These are phyloP conservation scores for Myotis findleyi DNA, from an alignment of 2,797 vertebrate genomes.

Conservation along the genomic window DNA sequence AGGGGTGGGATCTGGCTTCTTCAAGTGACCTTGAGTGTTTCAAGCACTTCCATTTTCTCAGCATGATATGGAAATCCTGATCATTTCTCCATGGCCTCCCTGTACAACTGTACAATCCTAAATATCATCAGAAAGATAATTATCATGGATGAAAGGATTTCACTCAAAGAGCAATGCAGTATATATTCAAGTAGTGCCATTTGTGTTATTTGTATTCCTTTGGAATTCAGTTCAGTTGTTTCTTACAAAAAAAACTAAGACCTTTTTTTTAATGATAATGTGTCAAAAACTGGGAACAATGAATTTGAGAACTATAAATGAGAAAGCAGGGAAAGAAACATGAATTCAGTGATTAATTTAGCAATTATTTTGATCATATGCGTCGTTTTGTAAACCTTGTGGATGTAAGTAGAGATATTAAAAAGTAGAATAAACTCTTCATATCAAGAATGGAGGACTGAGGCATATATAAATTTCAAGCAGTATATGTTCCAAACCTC, in stretches of 20 bases:
- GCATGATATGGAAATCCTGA: neutral
- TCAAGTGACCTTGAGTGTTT: neutral
- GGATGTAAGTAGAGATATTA: conserved; percentile 42
- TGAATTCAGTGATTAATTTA: conserved; percentile 18
- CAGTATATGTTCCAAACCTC: conserved; percentile 51
- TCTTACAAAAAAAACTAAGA: neutral
- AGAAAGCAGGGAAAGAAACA: neutral
- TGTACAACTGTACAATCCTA: neutral
- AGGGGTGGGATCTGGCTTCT: neutral
- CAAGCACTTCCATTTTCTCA: neutral
- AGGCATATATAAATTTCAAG: conserved; percentile 37
- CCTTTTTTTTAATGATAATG: neutral
- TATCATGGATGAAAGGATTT: neutral
- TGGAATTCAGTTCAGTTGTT: neutral
- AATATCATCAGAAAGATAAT: neutral
- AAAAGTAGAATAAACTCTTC: conserved; percentile 42
- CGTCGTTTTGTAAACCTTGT: conserved; percentile 27
- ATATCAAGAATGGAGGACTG: conserved; percentile 8
- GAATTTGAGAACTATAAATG: conserved; percentile 13
- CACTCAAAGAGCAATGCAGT: neutral
- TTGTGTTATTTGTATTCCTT: neutral
- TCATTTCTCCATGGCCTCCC: neutral
- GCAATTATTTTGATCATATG: conserved; percentile 16
- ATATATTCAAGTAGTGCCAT: neutral
- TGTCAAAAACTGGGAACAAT: conserved; percentile 11